phyloP scores from a whole-genome alignment of 2,888 invertebrate species.

The Gymnocheta viridis region DNA sequence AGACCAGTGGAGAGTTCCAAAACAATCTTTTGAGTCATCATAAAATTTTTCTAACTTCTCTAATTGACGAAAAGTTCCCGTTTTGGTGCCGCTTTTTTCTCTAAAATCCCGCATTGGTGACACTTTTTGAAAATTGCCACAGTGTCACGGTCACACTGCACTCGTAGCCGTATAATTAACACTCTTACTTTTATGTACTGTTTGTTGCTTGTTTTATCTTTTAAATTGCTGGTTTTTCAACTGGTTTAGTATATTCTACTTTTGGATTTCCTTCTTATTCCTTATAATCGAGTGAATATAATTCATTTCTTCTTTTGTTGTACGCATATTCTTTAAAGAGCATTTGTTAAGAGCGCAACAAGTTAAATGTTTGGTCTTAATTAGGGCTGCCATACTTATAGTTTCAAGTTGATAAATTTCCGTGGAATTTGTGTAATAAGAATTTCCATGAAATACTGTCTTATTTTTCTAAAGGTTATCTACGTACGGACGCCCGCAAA shows the following conservation, averaged over 20 bases:
- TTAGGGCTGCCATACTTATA: background rate
- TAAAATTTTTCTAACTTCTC: too few species aligned
- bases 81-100: too few species aligned
- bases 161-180: background rate
- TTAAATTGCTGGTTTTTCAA: background rate
- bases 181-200: slow-evolving; percentile 26
- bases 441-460: too few species aligned
- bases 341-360: slow-evolving; percentile 23
- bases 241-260: background rate
- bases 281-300: background rate
- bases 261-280: background rate
- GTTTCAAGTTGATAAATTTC: background rate
- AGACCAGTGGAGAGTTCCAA: too few species aligned
- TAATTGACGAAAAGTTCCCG: too few species aligned
- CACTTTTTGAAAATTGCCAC: too few species aligned
- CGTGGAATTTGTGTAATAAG: too few species aligned
- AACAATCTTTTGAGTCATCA: too few species aligned
- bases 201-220: background rate
- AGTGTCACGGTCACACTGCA: too few species aligned
- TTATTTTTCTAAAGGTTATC: too few species aligned
- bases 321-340: background rate
- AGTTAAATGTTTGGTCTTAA: background rate
- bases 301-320: background rate
- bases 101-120: too few species aligned
- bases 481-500: too few species aligned